Evolutionary conservation across 2,888 invertebrate species (phyloP).

Genomic region (Autographa gamma): DNA sequence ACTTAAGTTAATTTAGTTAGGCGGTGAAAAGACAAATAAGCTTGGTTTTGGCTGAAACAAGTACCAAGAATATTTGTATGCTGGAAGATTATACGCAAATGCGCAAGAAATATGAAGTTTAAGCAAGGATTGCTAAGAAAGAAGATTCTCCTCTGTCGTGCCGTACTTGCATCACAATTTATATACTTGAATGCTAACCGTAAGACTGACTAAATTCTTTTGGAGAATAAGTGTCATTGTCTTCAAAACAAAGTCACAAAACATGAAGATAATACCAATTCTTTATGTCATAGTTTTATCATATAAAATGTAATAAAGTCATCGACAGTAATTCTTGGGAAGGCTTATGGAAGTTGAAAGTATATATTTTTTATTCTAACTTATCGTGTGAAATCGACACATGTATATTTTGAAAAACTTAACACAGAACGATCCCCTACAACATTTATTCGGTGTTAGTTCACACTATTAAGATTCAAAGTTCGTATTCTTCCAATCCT

Average conservation of each 20-base stretch:
- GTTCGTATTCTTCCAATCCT: neutral
- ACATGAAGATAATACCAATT: too few species aligned
- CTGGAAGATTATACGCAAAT: neutral
- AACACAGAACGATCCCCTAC: too few species aligned
- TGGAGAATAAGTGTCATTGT: neutral
- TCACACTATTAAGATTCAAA: constrained; percentile 1
- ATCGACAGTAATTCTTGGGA: too few species aligned
- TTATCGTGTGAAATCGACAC: too few species aligned
- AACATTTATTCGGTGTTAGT: neutral
- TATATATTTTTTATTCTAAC: too few species aligned
- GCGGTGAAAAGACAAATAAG: constrained; percentile 47
- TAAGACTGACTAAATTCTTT: neutral
- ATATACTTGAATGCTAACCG: neutral
- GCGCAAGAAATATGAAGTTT: constrained; percentile 1
- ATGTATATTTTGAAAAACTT: too few species aligned
- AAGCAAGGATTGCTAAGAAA: neutral
- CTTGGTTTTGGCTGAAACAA: constrained; percentile 16
- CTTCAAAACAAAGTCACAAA: neutral
- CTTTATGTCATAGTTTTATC: too few species aligned
- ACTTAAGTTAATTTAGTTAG: constrained; percentile 48
- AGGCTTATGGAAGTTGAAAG: too few species aligned
- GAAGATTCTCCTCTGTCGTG: neutral
- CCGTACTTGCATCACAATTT: neutral
- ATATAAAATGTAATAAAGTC: too few species aligned
- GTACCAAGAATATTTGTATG: constrained; percentile 6